These are phyloP conservation scores for Mycalesis mineus DNA, from an alignment of 2,888 invertebrate genomes.

Conservation along the genomic window DNA sequence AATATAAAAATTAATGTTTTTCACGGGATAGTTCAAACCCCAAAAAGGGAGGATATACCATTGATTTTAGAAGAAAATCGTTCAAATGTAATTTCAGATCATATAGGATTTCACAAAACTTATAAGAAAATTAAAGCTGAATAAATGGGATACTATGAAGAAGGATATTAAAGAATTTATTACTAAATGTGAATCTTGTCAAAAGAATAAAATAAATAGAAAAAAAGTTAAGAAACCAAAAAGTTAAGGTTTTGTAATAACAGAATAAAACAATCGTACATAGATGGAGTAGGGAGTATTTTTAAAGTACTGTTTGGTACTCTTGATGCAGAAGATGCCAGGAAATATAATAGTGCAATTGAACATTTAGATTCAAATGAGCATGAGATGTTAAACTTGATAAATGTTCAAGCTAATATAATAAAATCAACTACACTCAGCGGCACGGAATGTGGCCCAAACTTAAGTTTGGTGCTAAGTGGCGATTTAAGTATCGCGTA, in stretches of 20 bases:
- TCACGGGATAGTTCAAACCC: constrained; percentile 20
- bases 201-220: constrained; percentile 30
- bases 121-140: constrained; percentile 32
- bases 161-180: constrained; percentile 39
- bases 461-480: too few relatives aligned
- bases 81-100: not conserved
- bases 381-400: constrained; percentile 14
- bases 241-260: constrained; percentile 12
- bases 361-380: constrained; percentile 26
- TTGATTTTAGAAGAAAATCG: constrained; percentile 28
- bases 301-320: constrained; percentile 32
- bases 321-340: not conserved
- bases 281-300: constrained; percentile 29
- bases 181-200: constrained; percentile 37
- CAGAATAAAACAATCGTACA: constrained; percentile 26
- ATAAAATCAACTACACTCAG: constrained; percentile 24
- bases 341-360: constrained; percentile 27
- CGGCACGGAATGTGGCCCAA: too few relatives aligned
- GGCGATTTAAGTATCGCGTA: too few relatives aligned
- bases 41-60: constrained; percentile 24
- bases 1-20: constrained; percentile 22
- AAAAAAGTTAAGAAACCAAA: constrained; percentile 31
- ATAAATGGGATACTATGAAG: constrained; percentile 4
- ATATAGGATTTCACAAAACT: constrained; percentile 29
- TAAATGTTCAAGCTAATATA: constrained; percentile 18